Conservation (phyloP, 2,113 vertebrate genomes). For the Melanerpes formicivorus region DNA sequence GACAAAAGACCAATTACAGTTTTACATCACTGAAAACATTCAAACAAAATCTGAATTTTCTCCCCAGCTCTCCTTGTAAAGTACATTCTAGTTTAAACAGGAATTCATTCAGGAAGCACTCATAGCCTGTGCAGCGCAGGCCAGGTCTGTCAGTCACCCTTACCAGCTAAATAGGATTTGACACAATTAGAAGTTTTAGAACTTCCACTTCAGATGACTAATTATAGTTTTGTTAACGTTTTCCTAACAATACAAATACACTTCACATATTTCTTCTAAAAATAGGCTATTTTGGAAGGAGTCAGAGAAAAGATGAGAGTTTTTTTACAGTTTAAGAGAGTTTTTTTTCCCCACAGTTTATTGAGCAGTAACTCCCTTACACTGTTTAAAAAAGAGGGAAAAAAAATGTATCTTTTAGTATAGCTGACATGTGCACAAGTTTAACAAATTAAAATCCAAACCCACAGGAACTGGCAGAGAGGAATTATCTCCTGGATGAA, state of each 20-base stretch:
- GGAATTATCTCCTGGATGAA: neutral
- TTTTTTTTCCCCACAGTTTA: neutral
- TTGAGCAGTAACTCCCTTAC: neutral
- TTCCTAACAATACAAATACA: neutral
- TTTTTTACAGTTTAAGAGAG: neutral
- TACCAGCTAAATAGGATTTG: neutral
- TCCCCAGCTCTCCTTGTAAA: neutral
- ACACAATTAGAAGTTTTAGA: neutral
- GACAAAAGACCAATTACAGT: neutral
- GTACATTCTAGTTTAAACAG: neutral
- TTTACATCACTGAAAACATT: neutral
- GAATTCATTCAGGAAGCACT: neutral
- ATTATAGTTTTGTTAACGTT: neutral
- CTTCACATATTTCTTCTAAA: neutral
- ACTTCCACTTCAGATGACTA: neutral
- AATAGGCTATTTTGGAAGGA: neutral
- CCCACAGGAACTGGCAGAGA: neutral
- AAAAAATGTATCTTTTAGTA: neutral
- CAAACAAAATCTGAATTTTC: neutral
- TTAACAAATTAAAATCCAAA: neutral
- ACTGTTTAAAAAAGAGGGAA: neutral
- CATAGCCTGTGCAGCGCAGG: rapidly evolving
- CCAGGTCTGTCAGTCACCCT: neutral
- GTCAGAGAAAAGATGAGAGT: neutral
- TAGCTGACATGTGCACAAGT: neutral